Evolutionary conservation across 1,140 invertebrate genomes (phyloP).

Genomic region (Cyphomyrmex costatus): DNA sequence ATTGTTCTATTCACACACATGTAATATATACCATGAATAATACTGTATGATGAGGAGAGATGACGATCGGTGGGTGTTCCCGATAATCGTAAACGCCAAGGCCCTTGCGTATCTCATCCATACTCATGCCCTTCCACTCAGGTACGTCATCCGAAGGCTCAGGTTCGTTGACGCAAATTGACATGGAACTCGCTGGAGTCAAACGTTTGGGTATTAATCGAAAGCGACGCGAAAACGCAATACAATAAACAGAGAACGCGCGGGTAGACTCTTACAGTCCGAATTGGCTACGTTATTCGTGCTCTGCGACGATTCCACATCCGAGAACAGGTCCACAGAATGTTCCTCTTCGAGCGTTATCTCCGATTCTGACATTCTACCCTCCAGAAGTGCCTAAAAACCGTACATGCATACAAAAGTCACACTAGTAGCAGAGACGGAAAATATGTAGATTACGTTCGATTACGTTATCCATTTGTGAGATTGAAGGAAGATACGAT

Average conservation of each 20-base stretch:
- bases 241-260: neutral
- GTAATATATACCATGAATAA: slow-evolving; percentile 80
- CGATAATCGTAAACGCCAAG: slow-evolving; percentile 79
- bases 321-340: slow-evolving; percentile 78
- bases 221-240: slow-evolving; percentile 20
- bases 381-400: neutral
- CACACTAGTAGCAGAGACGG: neutral
- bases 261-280: slow-evolving; percentile 22
- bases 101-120: slow-evolving; percentile 84
- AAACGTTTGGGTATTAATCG: neutral
- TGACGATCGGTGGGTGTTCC: slow-evolving; percentile 81
- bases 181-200: slow-evolving; percentile 75
- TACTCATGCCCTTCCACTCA: slow-evolving; percentile 84
- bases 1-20: slow-evolving; percentile 5
- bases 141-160: slow-evolving; percentile 74
- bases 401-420: neutral
- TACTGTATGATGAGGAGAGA: slow-evolving; percentile 82
- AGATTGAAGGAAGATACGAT: neutral
- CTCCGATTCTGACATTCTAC: slow-evolving; percentile 75
- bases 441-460: too few species aligned
- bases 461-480: neutral
- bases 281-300: slow-evolving; percentile 45
- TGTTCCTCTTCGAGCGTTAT: slow-evolving; percentile 78
- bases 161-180: slow-evolving; percentile 76
- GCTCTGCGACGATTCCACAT: slow-evolving; percentile 70